Percentiles rank a stretch among this genome's conserved stretches.
Conservation (phyloP, 2,113 vertebrate species). For the Orycteropus afer region DNA sequence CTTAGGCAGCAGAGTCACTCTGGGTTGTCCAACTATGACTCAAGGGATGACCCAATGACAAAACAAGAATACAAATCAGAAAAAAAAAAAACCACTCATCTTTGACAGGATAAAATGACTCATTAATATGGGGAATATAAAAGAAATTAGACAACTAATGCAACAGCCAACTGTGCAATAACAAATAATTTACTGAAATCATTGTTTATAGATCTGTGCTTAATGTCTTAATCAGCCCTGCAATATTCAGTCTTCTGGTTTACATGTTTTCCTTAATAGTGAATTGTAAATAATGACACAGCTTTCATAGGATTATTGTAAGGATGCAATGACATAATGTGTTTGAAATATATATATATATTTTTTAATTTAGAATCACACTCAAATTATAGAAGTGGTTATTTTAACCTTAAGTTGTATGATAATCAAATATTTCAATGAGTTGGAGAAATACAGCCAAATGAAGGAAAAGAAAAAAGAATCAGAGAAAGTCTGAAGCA, state of each 20-base stretch:
- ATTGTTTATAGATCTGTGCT: not conserved
- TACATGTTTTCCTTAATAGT: not conserved
- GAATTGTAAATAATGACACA: not conserved
- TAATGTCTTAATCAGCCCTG: not conserved
- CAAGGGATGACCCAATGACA: not conserved
- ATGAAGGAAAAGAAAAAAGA: not conserved
- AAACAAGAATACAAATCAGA: not conserved
- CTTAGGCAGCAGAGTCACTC: too few species aligned
- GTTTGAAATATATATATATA: not conserved
- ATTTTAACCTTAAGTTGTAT: not conserved
- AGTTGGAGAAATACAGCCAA: not conserved
- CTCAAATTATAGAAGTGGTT: not conserved
- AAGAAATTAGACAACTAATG: not conserved
- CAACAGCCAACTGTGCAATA: not conserved
- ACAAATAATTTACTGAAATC: not conserved
- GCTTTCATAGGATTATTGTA: not conserved
- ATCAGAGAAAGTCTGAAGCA: not conserved
- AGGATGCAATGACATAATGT: rapidly evolving
- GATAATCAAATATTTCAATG: not conserved
- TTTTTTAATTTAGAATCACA: not conserved
- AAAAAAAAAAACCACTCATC: not conserved
- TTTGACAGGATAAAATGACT: not conserved
- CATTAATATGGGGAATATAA: not conserved
- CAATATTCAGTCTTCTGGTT: not conserved
- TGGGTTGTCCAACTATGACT: too few species aligned